Percentiles rank a stretch among this genome's conserved stretches.
These are phyloP conservation scores for Sorex fumeus DNA, from an alignment of 2,113 vertebrate species.

Conservation along the genomic window DNA sequence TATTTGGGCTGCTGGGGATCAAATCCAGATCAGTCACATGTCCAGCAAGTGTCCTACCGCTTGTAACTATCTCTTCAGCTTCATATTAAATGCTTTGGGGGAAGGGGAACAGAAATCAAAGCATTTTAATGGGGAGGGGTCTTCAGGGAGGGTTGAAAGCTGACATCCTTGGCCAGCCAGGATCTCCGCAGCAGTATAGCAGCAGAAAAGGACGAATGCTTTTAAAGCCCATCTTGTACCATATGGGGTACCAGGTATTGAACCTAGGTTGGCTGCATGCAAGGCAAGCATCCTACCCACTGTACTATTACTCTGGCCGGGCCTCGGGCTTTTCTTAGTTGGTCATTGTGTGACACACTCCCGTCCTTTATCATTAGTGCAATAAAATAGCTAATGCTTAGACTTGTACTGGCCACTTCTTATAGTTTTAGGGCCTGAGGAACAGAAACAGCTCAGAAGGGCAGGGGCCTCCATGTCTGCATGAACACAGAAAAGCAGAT, in stretches of 20 bases:
- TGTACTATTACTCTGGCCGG: too few species aligned
- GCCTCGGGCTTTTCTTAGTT: conserved; percentile 11
- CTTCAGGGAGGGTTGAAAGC: too few species aligned
- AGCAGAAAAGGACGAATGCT: not conserved
- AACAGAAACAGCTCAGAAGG: not conserved
- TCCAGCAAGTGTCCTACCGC: too few species aligned
- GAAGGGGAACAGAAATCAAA: too few species aligned
- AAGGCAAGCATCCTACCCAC: not conserved
- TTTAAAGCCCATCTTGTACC: not conserved
- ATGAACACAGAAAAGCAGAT: conserved; percentile 25
- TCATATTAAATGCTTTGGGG: too few species aligned
- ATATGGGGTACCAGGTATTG: not conserved
- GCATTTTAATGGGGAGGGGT: too few species aligned
- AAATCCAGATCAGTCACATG: too few species aligned
- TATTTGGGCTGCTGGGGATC: too few species aligned
- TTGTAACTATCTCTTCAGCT: too few species aligned
- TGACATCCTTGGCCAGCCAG: too few species aligned
- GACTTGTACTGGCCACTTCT: not conserved
- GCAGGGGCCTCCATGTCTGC: not conserved
- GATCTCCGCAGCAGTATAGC: too few species aligned
- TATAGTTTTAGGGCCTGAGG: conserved; percentile 33
- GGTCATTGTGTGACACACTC: not conserved
- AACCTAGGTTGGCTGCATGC: not conserved
- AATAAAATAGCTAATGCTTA: not conserved
- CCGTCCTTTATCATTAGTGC: not conserved